Percentiles rank a stretch among this genome's conserved stretches.
These are phyloP conservation scores for Cantharis lateralis DNA, from an alignment of 2,888 invertebrate species.

Conservation along the genomic window DNA sequence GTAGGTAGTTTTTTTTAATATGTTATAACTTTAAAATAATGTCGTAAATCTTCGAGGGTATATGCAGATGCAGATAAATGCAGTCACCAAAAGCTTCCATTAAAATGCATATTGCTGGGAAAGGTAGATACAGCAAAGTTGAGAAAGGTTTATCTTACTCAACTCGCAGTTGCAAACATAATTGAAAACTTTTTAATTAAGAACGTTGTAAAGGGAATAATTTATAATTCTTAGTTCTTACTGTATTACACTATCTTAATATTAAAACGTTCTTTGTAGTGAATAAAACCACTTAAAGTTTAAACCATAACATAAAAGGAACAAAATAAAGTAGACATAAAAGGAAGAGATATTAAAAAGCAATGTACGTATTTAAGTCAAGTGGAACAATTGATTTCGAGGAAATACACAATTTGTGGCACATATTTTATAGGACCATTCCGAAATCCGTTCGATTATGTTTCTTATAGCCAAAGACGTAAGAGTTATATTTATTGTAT, in stretches of 20 bases:
- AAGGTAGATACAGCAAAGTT: constrained; percentile 13
- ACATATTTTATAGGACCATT: constrained; percentile 30
- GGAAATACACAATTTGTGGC: constrained; percentile 26
- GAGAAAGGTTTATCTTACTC: constrained; percentile 8
- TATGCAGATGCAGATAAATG: constrained; percentile 18
- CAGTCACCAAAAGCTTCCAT: constrained; percentile 15
- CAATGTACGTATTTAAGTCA: constrained; percentile 6
- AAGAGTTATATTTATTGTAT: constrained; percentile 18
- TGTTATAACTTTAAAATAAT: constrained; percentile 1
- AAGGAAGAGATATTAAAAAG: constrained; percentile 6
- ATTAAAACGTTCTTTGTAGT: background rate
- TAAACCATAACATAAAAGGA: background rate
- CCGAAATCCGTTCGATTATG: constrained; percentile 14
- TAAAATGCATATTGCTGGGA: constrained; percentile 22
- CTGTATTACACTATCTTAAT: background rate
- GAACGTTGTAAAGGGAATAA: constrained; percentile 4
- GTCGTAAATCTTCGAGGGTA: constrained; percentile 22
- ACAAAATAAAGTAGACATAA: background rate
- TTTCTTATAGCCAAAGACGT: constrained; percentile 8
- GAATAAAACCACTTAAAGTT: background rate
- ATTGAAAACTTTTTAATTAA: constrained; percentile 16
- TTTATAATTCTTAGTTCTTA: constrained; percentile 7
- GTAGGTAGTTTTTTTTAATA: constrained; percentile 18
- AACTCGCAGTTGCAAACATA: constrained; percentile 13
- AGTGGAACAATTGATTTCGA: constrained; percentile 14